phyloP scores from a whole-genome alignment of 2,888 invertebrate genomes.

The Agrochola circellaris region DNA sequence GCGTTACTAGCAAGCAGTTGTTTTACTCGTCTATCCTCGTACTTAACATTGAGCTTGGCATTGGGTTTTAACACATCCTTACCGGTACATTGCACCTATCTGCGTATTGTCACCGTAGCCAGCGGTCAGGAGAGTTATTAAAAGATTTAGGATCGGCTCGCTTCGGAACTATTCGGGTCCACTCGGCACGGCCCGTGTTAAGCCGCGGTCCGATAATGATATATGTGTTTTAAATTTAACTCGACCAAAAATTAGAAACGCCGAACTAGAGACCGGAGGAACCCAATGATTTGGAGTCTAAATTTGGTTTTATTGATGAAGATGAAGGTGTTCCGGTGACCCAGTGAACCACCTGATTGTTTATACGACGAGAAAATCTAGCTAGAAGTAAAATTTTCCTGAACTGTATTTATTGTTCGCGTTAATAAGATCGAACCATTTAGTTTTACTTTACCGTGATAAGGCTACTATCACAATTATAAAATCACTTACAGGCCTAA shows the following conservation, averaged over 20 bases:
- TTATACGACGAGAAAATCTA: no score
- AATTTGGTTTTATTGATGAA: conserved; percentile 52
- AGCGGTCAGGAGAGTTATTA: conserved; percentile 51
- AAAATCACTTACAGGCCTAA: no score
- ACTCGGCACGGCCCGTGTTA: conserved; percentile 4
- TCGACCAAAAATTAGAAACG: conserved; percentile 56
- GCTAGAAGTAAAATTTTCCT: no score
- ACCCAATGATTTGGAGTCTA: conserved; percentile 17
- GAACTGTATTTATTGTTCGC: no score
- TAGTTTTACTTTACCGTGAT: no score
- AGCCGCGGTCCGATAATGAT: conserved; percentile 63
- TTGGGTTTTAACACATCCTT: no score
- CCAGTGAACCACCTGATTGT: conserved; percentile 12
- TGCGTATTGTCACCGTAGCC: conserved; percentile 14
- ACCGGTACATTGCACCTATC: not conserved
- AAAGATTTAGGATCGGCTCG: conserved; percentile 56
- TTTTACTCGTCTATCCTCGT: no score
- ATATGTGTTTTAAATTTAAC: conserved; percentile 66
- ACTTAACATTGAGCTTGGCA: not conserved
- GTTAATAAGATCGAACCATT: no score
- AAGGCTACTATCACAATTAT: no score
- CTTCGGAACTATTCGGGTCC: conserved; percentile 18
- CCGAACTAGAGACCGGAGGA: not conserved
- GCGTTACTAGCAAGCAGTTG: no score
- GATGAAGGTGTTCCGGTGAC: conserved; percentile 12